phyloP scores from a whole-genome alignment of 2,113 vertebrate genomes.

The Limanda limanda region DNA sequence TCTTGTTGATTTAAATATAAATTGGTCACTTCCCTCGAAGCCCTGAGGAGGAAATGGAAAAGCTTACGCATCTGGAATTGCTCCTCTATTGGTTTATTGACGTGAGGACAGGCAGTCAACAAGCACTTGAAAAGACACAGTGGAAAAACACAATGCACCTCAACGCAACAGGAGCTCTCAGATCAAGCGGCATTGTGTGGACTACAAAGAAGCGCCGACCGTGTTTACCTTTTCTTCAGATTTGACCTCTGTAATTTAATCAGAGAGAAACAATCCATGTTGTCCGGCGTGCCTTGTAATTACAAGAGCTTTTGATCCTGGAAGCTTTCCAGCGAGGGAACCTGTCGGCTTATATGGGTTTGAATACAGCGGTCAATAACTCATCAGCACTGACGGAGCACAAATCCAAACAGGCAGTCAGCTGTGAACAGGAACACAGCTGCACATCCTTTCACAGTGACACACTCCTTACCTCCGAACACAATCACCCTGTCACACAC shows the following conservation, averaged over 20 bases:
- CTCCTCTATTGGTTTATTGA: neutral
- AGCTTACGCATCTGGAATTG: neutral
- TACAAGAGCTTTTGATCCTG: conserved; percentile 53
- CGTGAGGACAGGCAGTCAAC: neutral
- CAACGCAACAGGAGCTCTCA: conserved; percentile 1
- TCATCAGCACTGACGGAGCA: conserved; percentile 60
- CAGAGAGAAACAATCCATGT: conserved; percentile 48
- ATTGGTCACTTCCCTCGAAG: neutral
- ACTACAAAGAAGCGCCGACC: conserved; percentile 6
- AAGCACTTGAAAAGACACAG: conserved; percentile 4
- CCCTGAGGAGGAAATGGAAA: neutral
- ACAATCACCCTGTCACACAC: conserved; percentile 10
- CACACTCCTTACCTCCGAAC: conserved; percentile 28
- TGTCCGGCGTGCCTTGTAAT: conserved; percentile 51
- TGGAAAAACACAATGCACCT: conserved; percentile 11
- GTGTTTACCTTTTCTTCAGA: conserved; percentile 33
- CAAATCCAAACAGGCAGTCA: conserved; percentile 63
- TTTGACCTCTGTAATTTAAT: conserved; percentile 64
- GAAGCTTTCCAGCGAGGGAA: conserved; percentile 46
- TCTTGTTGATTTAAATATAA: neutral
- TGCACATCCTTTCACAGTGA: conserved; percentile 30
- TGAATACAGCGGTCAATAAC: conserved; percentile 70
- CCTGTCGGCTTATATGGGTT: conserved; percentile 52
- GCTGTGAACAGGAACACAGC: conserved; percentile 46
- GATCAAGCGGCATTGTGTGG: conserved; percentile 21